These are phyloP conservation scores for Periophthalmus modestus DNA, from an alignment of 2,113 vertebrate species.

Conservation along the genomic window DNA sequence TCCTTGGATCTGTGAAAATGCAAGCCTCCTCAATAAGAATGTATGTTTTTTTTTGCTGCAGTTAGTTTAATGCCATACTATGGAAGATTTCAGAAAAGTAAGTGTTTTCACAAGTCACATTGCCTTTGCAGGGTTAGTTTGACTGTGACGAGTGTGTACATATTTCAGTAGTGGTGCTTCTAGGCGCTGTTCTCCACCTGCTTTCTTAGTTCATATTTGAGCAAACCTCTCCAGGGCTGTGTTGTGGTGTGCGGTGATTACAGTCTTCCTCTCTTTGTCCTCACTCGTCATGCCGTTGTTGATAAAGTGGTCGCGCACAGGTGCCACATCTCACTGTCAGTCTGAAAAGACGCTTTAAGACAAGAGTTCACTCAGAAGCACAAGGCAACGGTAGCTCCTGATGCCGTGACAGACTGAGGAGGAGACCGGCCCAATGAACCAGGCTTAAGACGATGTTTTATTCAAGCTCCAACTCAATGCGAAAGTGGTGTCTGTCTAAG, in stretches of 20 bases:
- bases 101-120: no score
- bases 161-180: not conserved
- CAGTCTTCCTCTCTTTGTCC: constrained; percentile 55
- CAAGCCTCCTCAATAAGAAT: not conserved
- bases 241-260: constrained; percentile 39
- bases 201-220: constrained; percentile 2
- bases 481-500: not conserved
- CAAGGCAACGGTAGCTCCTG: constrained; percentile 9
- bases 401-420: constrained; percentile 13
- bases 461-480: not conserved
- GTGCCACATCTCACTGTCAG: constrained; percentile 55
- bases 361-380: constrained; percentile 35
- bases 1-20: not conserved
- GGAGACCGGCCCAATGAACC: not conserved
- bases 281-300: constrained; percentile 49
- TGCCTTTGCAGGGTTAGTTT: no score
- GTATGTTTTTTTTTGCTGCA: not conserved
- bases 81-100: not conserved
- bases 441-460: not conserved
- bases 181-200: not conserved
- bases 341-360: constrained; percentile 23
- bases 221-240: constrained; percentile 6
- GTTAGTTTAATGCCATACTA: not conserved
- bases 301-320: constrained; percentile 60
- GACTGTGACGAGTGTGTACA: no score